phyloP scores from a whole-genome alignment of 2,888 invertebrate species.

The Raillietiella orientalis region DNA sequence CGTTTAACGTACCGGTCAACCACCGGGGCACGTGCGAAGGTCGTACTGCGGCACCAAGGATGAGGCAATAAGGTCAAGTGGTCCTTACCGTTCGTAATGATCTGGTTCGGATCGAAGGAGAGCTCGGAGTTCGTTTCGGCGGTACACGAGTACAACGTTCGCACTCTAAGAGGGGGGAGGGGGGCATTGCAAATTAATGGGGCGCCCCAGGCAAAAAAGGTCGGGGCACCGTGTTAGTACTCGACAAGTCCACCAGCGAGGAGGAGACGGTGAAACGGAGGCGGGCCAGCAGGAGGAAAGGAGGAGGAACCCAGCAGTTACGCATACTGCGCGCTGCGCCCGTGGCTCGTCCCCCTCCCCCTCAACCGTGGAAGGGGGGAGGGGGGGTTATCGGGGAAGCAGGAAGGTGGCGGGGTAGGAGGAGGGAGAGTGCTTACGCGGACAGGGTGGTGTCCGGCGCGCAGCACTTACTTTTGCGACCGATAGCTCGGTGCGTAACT shows the following conservation, averaged over 20 bases:
- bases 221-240: no score
- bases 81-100: constrained; percentile 64
- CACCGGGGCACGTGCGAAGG: constrained; percentile 84
- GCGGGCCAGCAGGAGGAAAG: constrained; percentile 3
- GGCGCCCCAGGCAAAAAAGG: no score
- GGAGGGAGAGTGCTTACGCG: constrained; percentile 1
- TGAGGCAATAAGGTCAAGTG: not conserved
- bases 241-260: not conserved
- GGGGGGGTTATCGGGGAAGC: constrained; percentile 6
- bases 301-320: constrained; percentile 8
- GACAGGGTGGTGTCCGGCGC: constrained; percentile 4
- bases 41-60: constrained; percentile 25
- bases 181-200: constrained; percentile 3
- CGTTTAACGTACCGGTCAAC: constrained; percentile 78
- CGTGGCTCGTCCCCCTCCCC: constrained; percentile 7
- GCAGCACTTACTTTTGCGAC: no score
- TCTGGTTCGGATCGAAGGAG: constrained; percentile 93
- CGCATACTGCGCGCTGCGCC: constrained; percentile 9
- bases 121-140: constrained; percentile 90
- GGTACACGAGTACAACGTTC: constrained; percentile 78
- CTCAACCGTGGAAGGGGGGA: constrained; percentile 6
- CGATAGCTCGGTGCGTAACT: no score
- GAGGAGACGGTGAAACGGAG: constrained; percentile 1
- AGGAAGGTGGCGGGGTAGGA: constrained; percentile 8
- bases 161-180: constrained; percentile 23